A percentile compares a stretch with the other conserved stretches of the same genome.
Evolutionary conservation across 1,140 invertebrate genomes (phyloP).

Genomic region (Prorops nasuta): DNA sequence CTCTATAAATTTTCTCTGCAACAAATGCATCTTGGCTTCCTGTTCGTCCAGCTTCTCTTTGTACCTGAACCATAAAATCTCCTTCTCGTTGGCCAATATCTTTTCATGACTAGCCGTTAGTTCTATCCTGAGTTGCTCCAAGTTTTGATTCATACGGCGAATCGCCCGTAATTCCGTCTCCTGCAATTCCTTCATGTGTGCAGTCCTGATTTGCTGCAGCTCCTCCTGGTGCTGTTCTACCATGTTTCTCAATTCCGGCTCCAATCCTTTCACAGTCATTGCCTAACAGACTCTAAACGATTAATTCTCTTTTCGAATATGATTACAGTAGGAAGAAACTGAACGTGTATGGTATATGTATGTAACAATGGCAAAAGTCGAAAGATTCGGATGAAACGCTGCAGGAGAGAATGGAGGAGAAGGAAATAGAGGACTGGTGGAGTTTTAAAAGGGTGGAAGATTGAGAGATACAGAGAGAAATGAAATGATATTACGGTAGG

Average conservation of each 20-base stretch:
- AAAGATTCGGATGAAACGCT: too few species aligned
- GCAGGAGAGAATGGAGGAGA: too few species aligned
- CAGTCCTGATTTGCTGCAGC: slow-evolving; percentile 53
- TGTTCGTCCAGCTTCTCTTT: slow-evolving; percentile 45
- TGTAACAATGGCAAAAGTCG: too few species aligned
- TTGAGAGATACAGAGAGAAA: too few species aligned
- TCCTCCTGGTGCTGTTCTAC: slow-evolving; percentile 62
- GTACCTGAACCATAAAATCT: slow-evolving; percentile 46
- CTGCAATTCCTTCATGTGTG: slow-evolving; percentile 59
- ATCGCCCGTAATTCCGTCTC: slow-evolving; percentile 59
- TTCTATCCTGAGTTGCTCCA: slow-evolving; percentile 54
- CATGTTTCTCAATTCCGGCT: slow-evolving; percentile 69
- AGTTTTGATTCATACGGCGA: slow-evolving; percentile 58
- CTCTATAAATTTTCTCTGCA: slow-evolving; percentile 37
- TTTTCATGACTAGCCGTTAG: slow-evolving; percentile 53
- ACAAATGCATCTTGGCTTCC: slow-evolving; percentile 30
- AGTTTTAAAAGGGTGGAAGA: too few species aligned
- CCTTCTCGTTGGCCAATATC: slow-evolving; percentile 51
- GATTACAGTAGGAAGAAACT: too few species aligned
- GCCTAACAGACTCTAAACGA: slow-evolving; percentile 53
- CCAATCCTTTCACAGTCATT: slow-evolving; percentile 71
- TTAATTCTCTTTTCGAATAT: too few species aligned
- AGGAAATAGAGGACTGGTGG: too few species aligned
- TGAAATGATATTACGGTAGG: too few species aligned
- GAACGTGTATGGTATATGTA: too few species aligned